Conservation (phyloP, 2,113 vertebrate species). For the Calyptommatus sinebrachiatus region DNA sequence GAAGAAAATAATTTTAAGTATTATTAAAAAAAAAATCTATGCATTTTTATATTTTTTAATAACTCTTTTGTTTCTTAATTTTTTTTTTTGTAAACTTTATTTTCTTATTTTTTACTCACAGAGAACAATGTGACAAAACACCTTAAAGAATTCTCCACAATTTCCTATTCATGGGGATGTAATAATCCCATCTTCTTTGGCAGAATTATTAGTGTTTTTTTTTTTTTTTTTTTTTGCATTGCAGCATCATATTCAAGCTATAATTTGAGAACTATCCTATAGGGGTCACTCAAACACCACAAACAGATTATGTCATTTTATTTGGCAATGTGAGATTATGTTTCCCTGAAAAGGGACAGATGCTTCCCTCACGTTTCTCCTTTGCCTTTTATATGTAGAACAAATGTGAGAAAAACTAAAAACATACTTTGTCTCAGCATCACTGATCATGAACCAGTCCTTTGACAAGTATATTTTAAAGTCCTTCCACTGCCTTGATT, state of each 20-base stretch:
- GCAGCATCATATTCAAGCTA: background rate
- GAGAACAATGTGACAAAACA: background rate
- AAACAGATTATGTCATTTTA: constrained; percentile 49
- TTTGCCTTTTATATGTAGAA: constrained; percentile 62
- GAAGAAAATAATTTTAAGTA: too few species aligned
- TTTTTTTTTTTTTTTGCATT: background rate
- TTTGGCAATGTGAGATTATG: background rate
- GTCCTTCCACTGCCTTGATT: constrained; percentile 54
- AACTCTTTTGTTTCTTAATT: background rate
- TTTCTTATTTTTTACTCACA: background rate
- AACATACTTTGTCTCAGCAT: constrained; percentile 33
- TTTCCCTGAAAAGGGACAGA: constrained; percentile 47
- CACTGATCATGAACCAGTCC: constrained; percentile 45
- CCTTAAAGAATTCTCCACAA: background rate
- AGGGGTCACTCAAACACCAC: constrained; percentile 77
- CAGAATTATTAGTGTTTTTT: accelerated
- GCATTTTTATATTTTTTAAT: background rate
- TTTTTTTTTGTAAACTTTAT: background rate
- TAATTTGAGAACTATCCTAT: constrained; percentile 63
- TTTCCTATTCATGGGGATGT: background rate
- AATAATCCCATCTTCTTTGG: background rate
- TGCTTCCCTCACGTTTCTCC: constrained; percentile 55
- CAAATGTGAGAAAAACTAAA: constrained; percentile 63
- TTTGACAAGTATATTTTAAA: constrained; percentile 64
- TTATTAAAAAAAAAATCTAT: background rate